Evolutionary conservation across 2,888 invertebrate species (phyloP).

Genomic region (Tipula confusa): DNA sequence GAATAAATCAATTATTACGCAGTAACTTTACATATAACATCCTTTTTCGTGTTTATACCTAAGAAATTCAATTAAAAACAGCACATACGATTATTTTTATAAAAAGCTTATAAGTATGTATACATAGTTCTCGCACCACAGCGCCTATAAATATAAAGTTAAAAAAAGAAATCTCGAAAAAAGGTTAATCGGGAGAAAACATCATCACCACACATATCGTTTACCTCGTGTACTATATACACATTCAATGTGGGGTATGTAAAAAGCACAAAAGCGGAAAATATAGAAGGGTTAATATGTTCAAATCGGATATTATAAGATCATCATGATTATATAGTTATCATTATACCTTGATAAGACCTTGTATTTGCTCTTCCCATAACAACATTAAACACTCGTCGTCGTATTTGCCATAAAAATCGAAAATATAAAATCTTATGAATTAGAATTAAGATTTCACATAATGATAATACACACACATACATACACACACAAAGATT

Average conservation of each 20-base stretch:
- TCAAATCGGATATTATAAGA: constrained; percentile 25
- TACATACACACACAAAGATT: too few relatives aligned
- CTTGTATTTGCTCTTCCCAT: too few relatives aligned
- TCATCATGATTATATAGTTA: constrained; percentile 5
- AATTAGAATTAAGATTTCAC: neutral
- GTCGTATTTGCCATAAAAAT: neutral
- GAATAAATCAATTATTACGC: neutral
- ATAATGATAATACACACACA: neutral
- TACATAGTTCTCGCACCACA: neutral
- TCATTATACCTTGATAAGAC: neutral
- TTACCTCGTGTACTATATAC: neutral
- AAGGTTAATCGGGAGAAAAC: neutral
- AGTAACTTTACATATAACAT: neutral
- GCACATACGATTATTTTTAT: neutral
- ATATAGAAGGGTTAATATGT: constrained; percentile 3
- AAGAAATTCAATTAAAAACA: neutral
- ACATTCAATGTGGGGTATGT: neutral
- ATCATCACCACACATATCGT: neutral
- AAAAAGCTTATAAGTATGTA: constrained; percentile 21
- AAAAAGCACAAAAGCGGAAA: neutral
- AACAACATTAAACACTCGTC: too few relatives aligned
- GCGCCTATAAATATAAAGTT: neutral
- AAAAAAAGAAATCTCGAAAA: neutral
- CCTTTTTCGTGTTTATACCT: neutral
- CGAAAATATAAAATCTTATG: constrained; percentile 16